These are phyloP conservation scores for Ammodytes marinus DNA, from an alignment of 2,113 vertebrate genomes.

Conservation along the genomic window DNA sequence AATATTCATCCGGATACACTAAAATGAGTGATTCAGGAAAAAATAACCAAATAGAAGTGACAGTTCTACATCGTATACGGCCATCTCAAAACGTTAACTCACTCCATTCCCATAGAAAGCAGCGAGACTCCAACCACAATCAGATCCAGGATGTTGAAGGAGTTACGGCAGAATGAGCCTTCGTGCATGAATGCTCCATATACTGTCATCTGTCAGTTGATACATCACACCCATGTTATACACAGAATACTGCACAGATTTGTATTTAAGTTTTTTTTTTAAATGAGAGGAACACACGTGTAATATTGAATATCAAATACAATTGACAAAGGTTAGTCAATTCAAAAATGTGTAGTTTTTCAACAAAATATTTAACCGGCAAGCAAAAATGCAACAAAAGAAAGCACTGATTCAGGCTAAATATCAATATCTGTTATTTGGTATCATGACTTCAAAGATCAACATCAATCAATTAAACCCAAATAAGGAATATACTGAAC, in stretches of 20 bases:
- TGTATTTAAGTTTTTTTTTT: not conserved
- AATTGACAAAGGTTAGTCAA: not conserved
- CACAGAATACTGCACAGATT: not conserved
- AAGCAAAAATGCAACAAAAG: not conserved
- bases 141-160: conserved; percentile 98
- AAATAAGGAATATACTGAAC: not conserved
- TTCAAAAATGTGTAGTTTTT: not conserved
- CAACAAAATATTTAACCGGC: too few species aligned
- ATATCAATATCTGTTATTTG: not conserved
- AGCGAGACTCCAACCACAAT: conserved; percentile 96
- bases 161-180: conserved; percentile 98
- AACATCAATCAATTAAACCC: not conserved
- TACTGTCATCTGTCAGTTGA: conserved; percentile 91
- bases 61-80: not conserved
- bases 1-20: not conserved
- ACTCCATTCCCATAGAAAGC: conserved; percentile 96
- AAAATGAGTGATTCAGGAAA: accelerated
- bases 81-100: conserved; percentile 73
- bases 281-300: not conserved
- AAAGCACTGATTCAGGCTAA: not conserved
- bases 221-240: not conserved
- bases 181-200: conserved; percentile 96
- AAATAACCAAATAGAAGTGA: not conserved
- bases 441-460: conserved; percentile 1
- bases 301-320: not conserved